Conservation (phyloP, 2,888 invertebrate genomes). For the Sycophila texana region DNA sequence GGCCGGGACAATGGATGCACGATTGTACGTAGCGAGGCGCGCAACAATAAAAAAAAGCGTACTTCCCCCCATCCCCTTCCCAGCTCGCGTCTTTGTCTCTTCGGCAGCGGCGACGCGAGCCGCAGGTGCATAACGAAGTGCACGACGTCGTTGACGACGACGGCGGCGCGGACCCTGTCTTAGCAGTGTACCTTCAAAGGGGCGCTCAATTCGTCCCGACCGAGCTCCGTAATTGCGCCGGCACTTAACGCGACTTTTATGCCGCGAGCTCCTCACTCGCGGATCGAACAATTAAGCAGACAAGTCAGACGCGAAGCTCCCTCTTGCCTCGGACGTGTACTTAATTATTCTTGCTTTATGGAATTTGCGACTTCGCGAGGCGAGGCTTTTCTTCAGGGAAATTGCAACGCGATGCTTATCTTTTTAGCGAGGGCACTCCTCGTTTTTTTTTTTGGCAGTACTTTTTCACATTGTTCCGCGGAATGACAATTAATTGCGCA, state of each 20-base stretch:
- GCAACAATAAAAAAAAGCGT: slow-evolving; percentile 54
- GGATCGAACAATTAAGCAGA: slow-evolving; percentile 52
- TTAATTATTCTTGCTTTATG: slow-evolving; percentile 22
- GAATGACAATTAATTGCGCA: too few species aligned
- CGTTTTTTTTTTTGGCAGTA: too few species aligned
- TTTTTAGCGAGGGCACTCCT: too few species aligned
- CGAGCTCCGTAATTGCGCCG: slow-evolving; percentile 44
- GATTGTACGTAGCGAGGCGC: slow-evolving; percentile 65
- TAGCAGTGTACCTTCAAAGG: slow-evolving; percentile 9
- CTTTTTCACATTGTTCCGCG: too few species aligned
- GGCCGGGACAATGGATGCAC: slow-evolving; percentile 64
- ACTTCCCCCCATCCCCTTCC: slow-evolving; percentile 8
- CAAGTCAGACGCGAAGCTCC: slow-evolving; percentile 23
- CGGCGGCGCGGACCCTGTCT: background rate
- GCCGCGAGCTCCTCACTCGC: background rate
- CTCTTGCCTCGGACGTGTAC: background rate
- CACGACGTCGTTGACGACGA: slow-evolving; percentile 38
- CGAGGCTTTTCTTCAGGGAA: too few species aligned
- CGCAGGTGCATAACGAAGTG: slow-evolving; percentile 66
- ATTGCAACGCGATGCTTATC: too few species aligned
- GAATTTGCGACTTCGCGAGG: background rate
- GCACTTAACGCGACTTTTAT: slow-evolving; percentile 38
- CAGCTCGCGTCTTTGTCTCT: slow-evolving; percentile 52
- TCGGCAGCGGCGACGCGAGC: slow-evolving; percentile 54
- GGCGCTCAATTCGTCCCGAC: slow-evolving; percentile 22